Evolutionary conservation across 2,113 vertebrate species (phyloP), one percentile per base, ranked within the genome.

Genomic region (Pipa parva): DNA sequence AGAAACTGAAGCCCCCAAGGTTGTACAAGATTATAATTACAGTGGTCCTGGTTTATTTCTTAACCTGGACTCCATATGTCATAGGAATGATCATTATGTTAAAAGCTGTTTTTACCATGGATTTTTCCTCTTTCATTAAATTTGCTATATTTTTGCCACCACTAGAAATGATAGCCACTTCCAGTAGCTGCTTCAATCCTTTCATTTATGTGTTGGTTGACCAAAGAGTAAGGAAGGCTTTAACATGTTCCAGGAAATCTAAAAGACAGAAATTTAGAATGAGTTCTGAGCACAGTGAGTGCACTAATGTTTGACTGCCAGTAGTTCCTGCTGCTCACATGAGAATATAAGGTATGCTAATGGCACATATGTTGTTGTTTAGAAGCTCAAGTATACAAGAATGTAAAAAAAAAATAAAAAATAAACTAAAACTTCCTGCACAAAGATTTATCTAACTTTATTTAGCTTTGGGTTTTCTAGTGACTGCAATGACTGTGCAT

Each of bases 141-240:
- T 8, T 59, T n/a, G 7, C 10, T 42, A 15, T 3, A 1, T 17
- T 33, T 4, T 1, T 39, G 15, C 36, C 37, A 15, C 3, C 45
- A 3, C 58, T 59, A 9, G 18, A 25, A 17, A 26, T 18, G 8
- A 59, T 59, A 17, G 28, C 58, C 7, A 20, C 42, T 24, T 15
- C 25, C 22, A 27, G 11, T 17, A 22, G 58, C 22, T 45, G 31
- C 24, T 3, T 59, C 13, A 59, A 42, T 26, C 58, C 58, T 9
- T 13, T 45, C 8, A 42, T 59, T 3, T 59, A 45, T 24, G 58
- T 59, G 22, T 18, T 59, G 11, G 58, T 59, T 12, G 58, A 42
- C 17, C 39, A 42, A n/a, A 42, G 39, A 17, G 39, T 42, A 3
- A 2, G 5, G n/a, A 42, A 42, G 2, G 39, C 4, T 13, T 17